Percentiles rank a stretch among this genome's conserved stretches.
phyloP scores from a whole-genome alignment of 2,797 vertebrate species.

The Adelosebastes latens region DNA sequence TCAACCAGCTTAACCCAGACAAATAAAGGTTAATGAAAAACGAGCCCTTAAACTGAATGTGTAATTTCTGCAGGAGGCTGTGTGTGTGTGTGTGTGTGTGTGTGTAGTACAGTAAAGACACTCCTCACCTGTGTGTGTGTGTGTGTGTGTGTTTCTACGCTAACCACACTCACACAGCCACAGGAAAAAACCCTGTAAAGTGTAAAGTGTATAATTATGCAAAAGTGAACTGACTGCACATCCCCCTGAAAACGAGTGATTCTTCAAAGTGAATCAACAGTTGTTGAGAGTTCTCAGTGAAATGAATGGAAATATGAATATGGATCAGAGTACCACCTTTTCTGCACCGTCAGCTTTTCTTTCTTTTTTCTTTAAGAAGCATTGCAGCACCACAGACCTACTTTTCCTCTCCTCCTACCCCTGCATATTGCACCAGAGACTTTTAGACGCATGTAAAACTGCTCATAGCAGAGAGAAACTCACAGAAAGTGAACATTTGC shows the following conservation, averaged over 20 bases:
- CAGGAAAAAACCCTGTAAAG: conserved; percentile 40
- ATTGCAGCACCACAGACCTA: conserved; percentile 72
- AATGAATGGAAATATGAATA: conserved; percentile 73
- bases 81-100: background rate
- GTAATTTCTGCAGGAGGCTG: conserved; percentile 49
- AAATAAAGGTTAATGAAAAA: conserved; percentile 75
- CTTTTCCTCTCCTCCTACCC: conserved; percentile 41
- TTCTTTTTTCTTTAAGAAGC: conserved; percentile 39
- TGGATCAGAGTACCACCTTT: conserved; percentile 62
- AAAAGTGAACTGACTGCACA: conserved; percentile 31
- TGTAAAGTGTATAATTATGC: conserved; percentile 55
- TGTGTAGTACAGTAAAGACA: background rate
- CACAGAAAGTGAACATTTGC: conserved; percentile 12
- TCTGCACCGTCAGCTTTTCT: conserved; percentile 65
- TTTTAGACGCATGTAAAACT: conserved; percentile 24
- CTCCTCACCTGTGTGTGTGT: conserved; percentile 18
- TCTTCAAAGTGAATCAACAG: conserved; percentile 71
- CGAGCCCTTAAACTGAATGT: conserved; percentile 49
- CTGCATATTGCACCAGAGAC: conserved; percentile 40
- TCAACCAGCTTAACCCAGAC: conserved; percentile 56
- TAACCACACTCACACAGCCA: conserved; percentile 32
- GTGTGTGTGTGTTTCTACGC: background rate
- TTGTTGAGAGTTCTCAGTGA: conserved; percentile 55
- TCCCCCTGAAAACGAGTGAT: conserved; percentile 41
- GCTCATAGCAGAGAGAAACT: conserved; percentile 5